Conservation (phyloP, 2,113 vertebrate genomes). For the Sapayoa aenigma region DNA sequence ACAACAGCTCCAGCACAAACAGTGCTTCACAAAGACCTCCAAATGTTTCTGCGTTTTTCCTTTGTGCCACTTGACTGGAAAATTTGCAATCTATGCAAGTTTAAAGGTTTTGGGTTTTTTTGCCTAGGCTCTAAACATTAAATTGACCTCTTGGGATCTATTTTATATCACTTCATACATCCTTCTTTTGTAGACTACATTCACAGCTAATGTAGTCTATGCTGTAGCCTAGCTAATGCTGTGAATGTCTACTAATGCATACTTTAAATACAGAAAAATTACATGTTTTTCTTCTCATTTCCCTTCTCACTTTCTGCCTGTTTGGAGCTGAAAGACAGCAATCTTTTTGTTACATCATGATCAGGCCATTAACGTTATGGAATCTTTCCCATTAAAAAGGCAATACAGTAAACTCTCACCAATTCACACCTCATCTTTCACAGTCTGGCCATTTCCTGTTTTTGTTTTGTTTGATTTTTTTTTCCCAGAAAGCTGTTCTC, state of each 20-base stretch:
- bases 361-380: background rate
- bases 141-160: background rate
- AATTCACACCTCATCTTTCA: too few species aligned
- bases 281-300: background rate
- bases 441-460: too few species aligned
- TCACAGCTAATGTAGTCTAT: background rate
- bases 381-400: slow-evolving; percentile 9
- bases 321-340: background rate
- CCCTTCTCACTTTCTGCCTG: background rate
- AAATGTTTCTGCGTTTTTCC: background rate
- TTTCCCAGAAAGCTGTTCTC: too few species aligned
- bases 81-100: background rate
- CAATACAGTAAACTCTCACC: too few species aligned
- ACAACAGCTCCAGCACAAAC: background rate
- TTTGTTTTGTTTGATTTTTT: too few species aligned
- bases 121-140: background rate
- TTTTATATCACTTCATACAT: background rate
- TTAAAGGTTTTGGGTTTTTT: background rate
- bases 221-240: too few species aligned
- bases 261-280: background rate
- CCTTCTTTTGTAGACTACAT: background rate
- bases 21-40: background rate
- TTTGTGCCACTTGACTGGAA: background rate
- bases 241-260: background rate
- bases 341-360: background rate